These are phyloP conservation scores for Ceratothoa steindachneri DNA, from an alignment of 2,888 invertebrate genomes.

Conservation along the genomic window DNA sequence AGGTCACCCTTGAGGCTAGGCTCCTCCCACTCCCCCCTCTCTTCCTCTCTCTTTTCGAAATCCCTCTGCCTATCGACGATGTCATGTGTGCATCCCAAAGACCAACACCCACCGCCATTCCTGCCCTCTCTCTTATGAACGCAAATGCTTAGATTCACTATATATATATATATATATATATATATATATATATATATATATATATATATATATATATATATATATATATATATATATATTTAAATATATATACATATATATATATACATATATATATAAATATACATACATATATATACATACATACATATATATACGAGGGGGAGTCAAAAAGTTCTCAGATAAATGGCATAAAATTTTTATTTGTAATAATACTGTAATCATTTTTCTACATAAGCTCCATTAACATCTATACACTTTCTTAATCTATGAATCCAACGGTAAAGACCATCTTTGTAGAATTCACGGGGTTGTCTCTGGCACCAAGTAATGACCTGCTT, in stretches of 20 bases:
- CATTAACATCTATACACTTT: too few species aligned
- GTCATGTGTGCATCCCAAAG: background rate
- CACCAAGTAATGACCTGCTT: too few species aligned
- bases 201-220: slow-evolving; percentile 19
- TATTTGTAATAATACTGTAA: too few species aligned
- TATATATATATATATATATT: slow-evolving; percentile 18
- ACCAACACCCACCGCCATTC: background rate
- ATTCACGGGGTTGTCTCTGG: too few species aligned
- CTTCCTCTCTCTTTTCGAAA: slow-evolving; percentile 1
- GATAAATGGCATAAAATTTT: too few species aligned
- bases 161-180: slow-evolving; percentile 4
- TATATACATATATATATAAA: slow-evolving; percentile 22
- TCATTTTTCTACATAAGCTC: too few species aligned
- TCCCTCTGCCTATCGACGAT: background rate
- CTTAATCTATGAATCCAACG: too few species aligned
- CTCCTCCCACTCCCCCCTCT: slow-evolving; percentile 1
- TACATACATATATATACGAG: too few species aligned
- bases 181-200: slow-evolving; percentile 20
- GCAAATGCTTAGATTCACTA: too few species aligned
- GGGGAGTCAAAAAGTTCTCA: too few species aligned
- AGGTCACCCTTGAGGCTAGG: background rate
- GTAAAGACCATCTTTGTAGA: too few species aligned
- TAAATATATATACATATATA: slow-evolving; percentile 18
- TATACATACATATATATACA: too few species aligned
- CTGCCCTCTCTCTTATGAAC: background rate